Evolutionary conservation across 1,140 invertebrate genomes (phyloP).

Genomic region (Steinernema khuongi): DNA sequence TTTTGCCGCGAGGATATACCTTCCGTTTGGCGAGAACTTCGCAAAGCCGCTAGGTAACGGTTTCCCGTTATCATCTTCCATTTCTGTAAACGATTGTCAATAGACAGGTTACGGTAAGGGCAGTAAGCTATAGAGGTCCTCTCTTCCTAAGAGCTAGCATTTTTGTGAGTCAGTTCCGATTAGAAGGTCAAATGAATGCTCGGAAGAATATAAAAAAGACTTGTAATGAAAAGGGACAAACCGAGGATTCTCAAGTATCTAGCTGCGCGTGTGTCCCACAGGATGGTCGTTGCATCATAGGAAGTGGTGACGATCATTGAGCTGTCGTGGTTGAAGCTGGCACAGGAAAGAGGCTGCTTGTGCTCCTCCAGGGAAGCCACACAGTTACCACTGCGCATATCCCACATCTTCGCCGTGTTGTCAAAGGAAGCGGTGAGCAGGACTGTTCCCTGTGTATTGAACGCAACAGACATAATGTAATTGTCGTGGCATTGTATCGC

Average conservation of each 20-base stretch:
- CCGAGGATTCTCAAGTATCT: conserved; percentile 96
- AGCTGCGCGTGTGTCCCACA: conserved; percentile 98
- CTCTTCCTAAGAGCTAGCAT: no score
- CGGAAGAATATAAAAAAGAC: no score
- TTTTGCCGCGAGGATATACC: conserved; percentile 95
- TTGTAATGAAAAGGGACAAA: conserved; percentile 39
- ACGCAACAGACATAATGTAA: background rate
- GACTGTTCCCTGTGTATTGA: background rate
- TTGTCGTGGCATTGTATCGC: background rate
- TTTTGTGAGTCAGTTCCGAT: no score
- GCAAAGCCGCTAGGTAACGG: conserved; percentile 99
- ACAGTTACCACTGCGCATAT: conserved; percentile 68
- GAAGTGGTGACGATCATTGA: conserved; percentile 95
- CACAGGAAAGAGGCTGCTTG: conserved; percentile 99
- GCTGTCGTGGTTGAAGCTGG: conserved; percentile 99
- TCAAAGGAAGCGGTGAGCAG: background rate
- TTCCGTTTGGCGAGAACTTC: conserved; percentile 99
- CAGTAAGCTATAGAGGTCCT: no score
- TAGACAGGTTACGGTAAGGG: conserved; percentile 7
- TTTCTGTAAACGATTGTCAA: conserved; percentile 20
- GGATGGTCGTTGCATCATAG: conserved; percentile 98
- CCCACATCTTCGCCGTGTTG: conserved; percentile 20
- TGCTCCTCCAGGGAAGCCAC: conserved; percentile 97
- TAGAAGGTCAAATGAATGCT: no score
- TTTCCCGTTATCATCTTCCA: conserved; percentile 75